Base-by-base conservation (phyloP, 1,140 invertebrate genomes). In the Drosophila athabasca region DNA sequence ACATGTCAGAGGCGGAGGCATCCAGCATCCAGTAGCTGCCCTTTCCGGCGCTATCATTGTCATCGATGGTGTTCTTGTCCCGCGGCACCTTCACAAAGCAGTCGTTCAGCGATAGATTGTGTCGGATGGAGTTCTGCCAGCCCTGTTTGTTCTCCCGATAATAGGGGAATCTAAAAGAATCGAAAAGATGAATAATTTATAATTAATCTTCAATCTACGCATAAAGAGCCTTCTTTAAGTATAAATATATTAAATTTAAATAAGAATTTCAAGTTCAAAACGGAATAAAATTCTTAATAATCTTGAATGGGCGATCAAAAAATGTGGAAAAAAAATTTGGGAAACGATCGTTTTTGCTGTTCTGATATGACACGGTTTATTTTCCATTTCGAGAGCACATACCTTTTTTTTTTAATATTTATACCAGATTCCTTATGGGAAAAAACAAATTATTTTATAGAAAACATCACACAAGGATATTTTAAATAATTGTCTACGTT, bases 21-120 rank as follows among this genome's bases (percentile, higher is more conserved):
- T 97, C 96, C 64, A 98, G 91, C 64, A 96, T 96, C 97, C 97
- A 98, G 90, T 96, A 98, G 67, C 95, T 96, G 3, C 96, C 96
- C 87, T 97, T 97, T 0, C 95, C 93, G 0, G 87, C 83, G 19
- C 80, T 88, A 88, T 94, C 92, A 93, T 96, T 90, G 93, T 95
- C 90, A 11, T 90, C 94, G 0, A 94, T 94, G 51, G 95, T 94
- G 70, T 97, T 96, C 76, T 97, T 96, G 92, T 96, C 92, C 72
- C 94, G 73, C 66, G 95, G 92, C 13, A 97, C 94, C 92, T 98
- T 98, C 1, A 98, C 95, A 89, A 98, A 98, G 91, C 97, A 98
- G 89, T 98, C 97, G 92, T 98, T 98, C 17, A 98, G 92, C 62
- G 96, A 97, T 0, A 98, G 92, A 92, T 99, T 98, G 87, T 98